Conservation (phyloP, 2,113 vertebrate species). For the Albula goreensis region DNA sequence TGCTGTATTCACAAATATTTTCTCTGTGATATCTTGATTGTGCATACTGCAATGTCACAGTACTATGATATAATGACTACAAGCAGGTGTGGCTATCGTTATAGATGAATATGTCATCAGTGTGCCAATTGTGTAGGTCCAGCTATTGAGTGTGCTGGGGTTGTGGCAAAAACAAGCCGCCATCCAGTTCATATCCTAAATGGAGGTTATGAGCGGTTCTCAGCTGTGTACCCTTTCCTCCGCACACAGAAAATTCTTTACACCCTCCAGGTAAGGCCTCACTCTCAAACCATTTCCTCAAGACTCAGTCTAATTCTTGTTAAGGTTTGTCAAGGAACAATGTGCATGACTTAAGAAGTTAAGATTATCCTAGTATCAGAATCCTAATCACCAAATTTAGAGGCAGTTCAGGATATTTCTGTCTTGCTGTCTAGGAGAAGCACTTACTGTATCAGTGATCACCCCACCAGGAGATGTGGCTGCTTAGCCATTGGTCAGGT, state of each 20-base stretch:
- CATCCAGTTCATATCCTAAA: constrained; percentile 67
- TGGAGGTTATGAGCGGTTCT: constrained; percentile 76
- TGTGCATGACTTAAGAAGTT: not conserved
- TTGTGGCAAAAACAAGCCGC: constrained; percentile 54
- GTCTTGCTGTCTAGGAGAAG: no score
- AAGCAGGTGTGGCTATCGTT: not conserved
- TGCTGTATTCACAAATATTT: not conserved
- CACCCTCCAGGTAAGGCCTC: constrained; percentile 74
- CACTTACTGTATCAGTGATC: no score
- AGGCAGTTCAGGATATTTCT: no score
- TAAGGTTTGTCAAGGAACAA: not conserved
- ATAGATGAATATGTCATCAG: not conserved
- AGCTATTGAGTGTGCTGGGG: constrained; percentile 55
- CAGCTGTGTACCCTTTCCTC: constrained; percentile 74
- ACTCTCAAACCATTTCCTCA: not conserved
- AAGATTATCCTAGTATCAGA: not conserved
- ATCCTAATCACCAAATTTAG: no score
- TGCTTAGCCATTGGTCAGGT: no score
- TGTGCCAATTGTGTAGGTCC: constrained; percentile 48
- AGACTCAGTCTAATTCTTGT: not conserved
- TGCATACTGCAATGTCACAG: not conserved
- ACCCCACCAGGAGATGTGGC: no score
- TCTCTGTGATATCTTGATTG: not conserved
- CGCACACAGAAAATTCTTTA: constrained; percentile 76
- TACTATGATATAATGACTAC: not conserved